phyloP scores from a whole-genome alignment of 2,797 vertebrate genomes.

The Sebastes steindachneri region DNA sequence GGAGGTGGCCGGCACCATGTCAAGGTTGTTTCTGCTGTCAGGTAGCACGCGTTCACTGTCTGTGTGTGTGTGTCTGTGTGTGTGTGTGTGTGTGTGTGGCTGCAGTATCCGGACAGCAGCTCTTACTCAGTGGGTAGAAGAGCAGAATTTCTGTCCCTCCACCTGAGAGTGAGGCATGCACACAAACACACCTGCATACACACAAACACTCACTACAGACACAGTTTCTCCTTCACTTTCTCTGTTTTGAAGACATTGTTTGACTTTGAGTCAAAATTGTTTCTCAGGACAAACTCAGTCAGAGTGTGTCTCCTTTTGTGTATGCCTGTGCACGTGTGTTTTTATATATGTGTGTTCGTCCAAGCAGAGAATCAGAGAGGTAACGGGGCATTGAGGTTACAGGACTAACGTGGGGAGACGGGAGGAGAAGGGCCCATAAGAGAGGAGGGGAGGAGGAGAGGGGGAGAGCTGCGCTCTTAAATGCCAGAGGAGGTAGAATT shows the following conservation, averaged over 20 bases:
- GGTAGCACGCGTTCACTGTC: constrained; percentile 67
- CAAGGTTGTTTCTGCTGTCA: constrained; percentile 81
- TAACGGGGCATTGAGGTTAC: constrained; percentile 65
- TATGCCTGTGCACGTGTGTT: constrained; percentile 12
- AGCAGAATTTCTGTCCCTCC: constrained; percentile 49
- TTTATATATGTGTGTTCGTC: constrained; percentile 37
- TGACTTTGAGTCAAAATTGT: constrained; percentile 38
- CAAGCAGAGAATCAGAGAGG: constrained; percentile 47
- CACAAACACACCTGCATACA: constrained; percentile 21
- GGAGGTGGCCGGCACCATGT: constrained; percentile 72
- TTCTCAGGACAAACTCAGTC: constrained; percentile 22
- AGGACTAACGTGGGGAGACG: constrained; percentile 47
- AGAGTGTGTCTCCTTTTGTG: not conserved
- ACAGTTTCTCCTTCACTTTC: constrained; percentile 38
- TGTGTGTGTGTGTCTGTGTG: constrained; percentile 15
- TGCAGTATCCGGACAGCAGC: constrained; percentile 67
- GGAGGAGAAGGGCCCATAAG: constrained; percentile 59
- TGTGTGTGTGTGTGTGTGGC: constrained; percentile 12
- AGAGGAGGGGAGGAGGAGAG: constrained; percentile 37
- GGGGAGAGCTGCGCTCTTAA: constrained; percentile 71
- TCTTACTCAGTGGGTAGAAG: constrained; percentile 53
- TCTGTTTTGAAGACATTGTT: constrained; percentile 28
- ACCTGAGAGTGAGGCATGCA: constrained; percentile 44
- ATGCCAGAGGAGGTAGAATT: constrained; percentile 82
- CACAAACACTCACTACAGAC: not conserved